Evolutionary conservation across 1,140 invertebrate genomes (phyloP).

Genomic region (Oreohelix idahoensis): DNA sequence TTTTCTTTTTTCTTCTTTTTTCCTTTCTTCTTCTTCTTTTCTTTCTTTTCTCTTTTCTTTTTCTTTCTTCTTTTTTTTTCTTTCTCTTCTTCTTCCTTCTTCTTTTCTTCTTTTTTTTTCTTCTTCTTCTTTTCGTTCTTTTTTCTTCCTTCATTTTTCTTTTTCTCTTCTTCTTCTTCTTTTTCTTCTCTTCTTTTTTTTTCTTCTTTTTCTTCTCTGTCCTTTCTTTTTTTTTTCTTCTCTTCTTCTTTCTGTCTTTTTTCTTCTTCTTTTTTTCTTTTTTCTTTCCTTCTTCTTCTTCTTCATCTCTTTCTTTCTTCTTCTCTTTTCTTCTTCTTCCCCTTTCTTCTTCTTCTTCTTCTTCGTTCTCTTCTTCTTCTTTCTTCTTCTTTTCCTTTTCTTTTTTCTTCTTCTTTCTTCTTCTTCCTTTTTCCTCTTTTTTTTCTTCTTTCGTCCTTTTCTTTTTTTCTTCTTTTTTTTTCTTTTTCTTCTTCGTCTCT

Average conservation of each 20-base stretch:
- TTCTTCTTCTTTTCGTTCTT: no score
- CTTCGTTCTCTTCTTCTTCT: background rate
- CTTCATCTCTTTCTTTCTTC: background rate
- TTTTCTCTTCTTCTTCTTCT: no score
- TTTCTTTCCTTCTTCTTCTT: background rate
- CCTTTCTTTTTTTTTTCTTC: background rate
- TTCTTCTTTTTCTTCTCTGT: no score
- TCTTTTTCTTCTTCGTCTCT: no score
- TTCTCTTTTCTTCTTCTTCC: no score
- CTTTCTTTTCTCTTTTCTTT: background rate
- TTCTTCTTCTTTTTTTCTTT: background rate
- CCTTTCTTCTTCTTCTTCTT: background rate
- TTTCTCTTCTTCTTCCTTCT: no score
- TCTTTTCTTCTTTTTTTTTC: no score
- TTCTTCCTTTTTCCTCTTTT: background rate
- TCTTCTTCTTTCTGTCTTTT: background rate
- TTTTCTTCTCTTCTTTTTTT: no score
- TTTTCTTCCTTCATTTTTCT: no score
- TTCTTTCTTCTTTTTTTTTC: background rate
- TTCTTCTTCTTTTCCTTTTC: background rate
- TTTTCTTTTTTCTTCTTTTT: background rate
- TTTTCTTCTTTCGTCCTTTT: background rate
- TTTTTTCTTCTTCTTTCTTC: no score
- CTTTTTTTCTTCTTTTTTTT: background rate
- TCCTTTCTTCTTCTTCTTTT: background rate